Base-by-base conservation (phyloP, 2,797 vertebrate genomes). In the Chromobotia macracanthus region DNA sequence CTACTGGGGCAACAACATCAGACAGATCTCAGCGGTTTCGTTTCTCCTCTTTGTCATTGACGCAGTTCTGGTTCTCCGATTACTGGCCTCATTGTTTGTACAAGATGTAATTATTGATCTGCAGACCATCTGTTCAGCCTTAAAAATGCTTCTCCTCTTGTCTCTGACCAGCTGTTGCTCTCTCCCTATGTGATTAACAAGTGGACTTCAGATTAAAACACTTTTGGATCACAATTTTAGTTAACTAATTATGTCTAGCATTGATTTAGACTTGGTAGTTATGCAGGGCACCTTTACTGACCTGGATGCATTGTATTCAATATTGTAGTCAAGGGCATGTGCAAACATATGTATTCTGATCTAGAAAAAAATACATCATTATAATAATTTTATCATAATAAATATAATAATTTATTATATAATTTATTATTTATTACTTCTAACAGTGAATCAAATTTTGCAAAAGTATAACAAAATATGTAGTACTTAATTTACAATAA, bases 81-180 rank as follows among this genome's bases (percentile, higher is more conserved):
- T 79, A 53, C 63, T 63, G 38, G 23, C 38, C 75, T 78, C 64
- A 69, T 68, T 82, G 75, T 73, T 72, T 72, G 70, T 78, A 53
- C 64, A 73, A 78, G 64, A 82, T 68, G 75, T 78, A 77, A 78
- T 82, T 74, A 78, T 82, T 69, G 80, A 82, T 82, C 75, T 63
- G 56, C 16, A 6, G 56, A 53, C 66, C 63, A 53, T 73, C 65
- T 38, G 77, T 73, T 73, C 63, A 23, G 46, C 68, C 64, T 51
- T 77, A n/a, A 69, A 28, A 18, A 41, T 21, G 51, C 56, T 41
- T 64, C 31, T 35, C 56, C 28, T 15, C 44, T 66, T 5, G 60
- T 31, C 61, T 78, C 44, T 67, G 66, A 55, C 58, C 61, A 67
- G 53, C 31, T 72, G 75, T 77, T 77, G 56, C 75, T 61, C 55